Percentiles rank a stretch among this genome's conserved stretches.
Evolutionary conservation across 2,888 invertebrate genomes (phyloP).

Genomic region (Drosophila niveifrons): DNA sequence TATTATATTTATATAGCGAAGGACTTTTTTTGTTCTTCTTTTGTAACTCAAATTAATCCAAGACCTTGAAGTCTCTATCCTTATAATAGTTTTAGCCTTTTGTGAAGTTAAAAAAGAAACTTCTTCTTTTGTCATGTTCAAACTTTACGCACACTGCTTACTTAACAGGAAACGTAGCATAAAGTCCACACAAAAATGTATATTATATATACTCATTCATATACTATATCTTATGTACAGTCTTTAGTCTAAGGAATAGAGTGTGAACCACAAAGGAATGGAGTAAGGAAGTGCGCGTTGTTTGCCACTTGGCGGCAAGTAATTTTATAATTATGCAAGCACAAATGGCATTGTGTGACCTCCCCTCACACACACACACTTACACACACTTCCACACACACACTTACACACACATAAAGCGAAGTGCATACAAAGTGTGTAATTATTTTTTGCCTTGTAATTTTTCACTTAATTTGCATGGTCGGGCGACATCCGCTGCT

Average conservation of each 20-base stretch:
- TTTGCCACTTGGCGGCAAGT: constrained; percentile 75
- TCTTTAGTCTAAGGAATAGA: constrained; percentile 10
- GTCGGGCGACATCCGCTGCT: constrained; percentile 65
- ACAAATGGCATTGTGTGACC: constrained; percentile 74
- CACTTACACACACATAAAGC: constrained; percentile 12
- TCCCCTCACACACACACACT: constrained; percentile 21
- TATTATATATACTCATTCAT: background rate
- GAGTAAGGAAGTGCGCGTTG: constrained; percentile 71
- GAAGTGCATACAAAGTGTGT: constrained; percentile 61
- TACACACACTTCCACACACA: constrained; percentile 18
- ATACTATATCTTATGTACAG: background rate
- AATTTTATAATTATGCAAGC: constrained; percentile 78
- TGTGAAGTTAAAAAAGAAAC: background rate
- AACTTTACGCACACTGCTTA: background rate
- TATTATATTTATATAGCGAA: too few relatives aligned
- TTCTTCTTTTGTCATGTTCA: background rate
- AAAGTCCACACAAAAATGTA: background rate
- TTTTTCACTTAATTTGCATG: constrained; percentile 78
- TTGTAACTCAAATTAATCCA: too few relatives aligned
- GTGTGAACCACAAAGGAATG: constrained; percentile 50
- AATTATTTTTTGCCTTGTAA: constrained; percentile 72
- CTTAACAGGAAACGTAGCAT: background rate
- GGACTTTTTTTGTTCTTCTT: background rate
- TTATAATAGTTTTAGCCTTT: background rate
- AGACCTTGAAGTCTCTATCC: background rate